Percentiles rank a stretch among this genome's conserved stretches.
Conservation (phyloP, 2,888 invertebrate genomes). For the Tipula vernalis region DNA sequence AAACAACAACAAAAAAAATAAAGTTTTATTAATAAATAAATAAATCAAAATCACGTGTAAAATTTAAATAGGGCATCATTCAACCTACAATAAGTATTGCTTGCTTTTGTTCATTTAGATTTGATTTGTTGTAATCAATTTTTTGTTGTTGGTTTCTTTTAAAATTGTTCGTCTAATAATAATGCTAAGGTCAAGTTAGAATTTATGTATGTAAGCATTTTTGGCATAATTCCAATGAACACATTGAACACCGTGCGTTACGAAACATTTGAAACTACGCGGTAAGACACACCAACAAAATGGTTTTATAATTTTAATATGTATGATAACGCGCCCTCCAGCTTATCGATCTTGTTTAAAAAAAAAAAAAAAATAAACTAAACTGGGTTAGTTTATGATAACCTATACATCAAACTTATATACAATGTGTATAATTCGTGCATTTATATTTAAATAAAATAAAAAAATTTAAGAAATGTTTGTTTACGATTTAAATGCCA, state of each 20-base stretch:
- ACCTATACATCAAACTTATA: not conserved
- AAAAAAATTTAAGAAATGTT: not conserved
- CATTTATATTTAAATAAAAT: not conserved
- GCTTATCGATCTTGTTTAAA: not conserved
- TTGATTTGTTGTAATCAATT: not conserved
- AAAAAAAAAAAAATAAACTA: no score
- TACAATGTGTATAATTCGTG: not conserved
- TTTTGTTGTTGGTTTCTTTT: not conserved
- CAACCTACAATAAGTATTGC: not conserved
- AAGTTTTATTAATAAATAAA: not conserved
- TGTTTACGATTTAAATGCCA: not conserved
- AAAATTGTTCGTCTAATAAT: not conserved
- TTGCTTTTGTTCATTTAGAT: not conserved
- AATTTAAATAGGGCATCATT: not conserved
- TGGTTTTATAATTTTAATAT: not conserved
- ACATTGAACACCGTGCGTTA: not conserved
- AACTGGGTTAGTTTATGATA: not conserved
- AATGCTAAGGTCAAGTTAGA: not conserved
- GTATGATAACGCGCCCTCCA: no score
- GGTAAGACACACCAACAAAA: no score
- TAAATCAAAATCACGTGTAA: not conserved
- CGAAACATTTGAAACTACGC: not conserved
- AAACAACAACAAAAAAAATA: not conserved
- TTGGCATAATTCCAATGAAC: not conserved
- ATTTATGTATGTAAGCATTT: not conserved